phyloP scores from a whole-genome alignment of 2,113 vertebrate species.

The Prochilodus magdalenae region DNA sequence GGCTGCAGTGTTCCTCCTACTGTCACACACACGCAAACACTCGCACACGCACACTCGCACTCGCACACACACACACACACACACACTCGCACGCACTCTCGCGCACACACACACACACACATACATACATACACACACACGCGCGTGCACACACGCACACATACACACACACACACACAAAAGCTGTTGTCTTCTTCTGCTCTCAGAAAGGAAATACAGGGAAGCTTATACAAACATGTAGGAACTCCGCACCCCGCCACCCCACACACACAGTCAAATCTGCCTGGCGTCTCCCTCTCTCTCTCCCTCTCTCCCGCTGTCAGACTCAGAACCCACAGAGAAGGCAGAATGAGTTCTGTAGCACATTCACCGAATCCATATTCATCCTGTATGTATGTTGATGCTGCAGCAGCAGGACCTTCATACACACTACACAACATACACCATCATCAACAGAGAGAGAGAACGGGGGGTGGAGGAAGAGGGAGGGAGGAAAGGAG shows the following conservation, averaged over 20 bases:
- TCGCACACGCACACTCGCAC: background rate
- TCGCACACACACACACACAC: background rate
- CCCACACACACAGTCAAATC: background rate
- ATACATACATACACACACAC: constrained; percentile 4
- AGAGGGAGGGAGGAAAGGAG: no score
- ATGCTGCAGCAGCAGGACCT: background rate
- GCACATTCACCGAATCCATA: background rate
- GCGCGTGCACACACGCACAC: constrained; percentile 6
- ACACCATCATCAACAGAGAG: background rate
- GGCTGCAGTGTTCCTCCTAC: background rate
- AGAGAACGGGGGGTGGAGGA: background rate
- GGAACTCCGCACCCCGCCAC: background rate
- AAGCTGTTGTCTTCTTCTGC: background rate
- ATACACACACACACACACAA: background rate
- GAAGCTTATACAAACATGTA: background rate
- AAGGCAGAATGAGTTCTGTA: background rate
- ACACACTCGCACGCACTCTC: background rate
- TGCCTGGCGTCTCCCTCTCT: no score
- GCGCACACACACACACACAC: background rate
- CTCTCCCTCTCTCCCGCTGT: background rate
- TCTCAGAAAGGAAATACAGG: constrained; percentile 2
- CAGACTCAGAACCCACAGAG: background rate
- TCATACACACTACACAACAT: background rate
- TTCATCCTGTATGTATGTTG: background rate
- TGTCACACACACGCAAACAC: constrained; percentile 15